These are phyloP conservation scores for Paragorgia papillata DNA, from an alignment of 92 coral and sea anemone genomes.

Conservation along the genomic window DNA sequence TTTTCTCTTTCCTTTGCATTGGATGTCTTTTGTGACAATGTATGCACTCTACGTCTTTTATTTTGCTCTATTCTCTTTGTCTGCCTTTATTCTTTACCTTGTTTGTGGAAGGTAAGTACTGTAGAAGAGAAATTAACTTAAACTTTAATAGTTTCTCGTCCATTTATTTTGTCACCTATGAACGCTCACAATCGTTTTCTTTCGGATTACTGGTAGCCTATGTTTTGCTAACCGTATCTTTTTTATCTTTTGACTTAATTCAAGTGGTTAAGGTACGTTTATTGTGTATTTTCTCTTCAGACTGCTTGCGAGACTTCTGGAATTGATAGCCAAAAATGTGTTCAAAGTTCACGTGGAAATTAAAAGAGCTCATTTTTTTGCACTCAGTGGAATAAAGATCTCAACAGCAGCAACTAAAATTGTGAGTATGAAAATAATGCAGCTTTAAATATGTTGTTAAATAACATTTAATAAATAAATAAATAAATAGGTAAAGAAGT, in stretches of 20 bases:
- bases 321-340: conserved; percentile 9
- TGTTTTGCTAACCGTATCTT: too few relatives aligned
- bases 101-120: conserved; percentile 38
- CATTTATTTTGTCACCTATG: too few relatives aligned
- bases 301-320: conserved; percentile 27
- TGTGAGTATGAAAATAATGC: conserved; percentile 7
- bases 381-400: conserved; percentile 14
- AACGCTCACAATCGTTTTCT: too few relatives aligned
- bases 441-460: not conserved
- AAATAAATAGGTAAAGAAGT: too few relatives aligned
- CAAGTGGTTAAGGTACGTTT: not conserved
- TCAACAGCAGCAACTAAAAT: conserved; percentile 15
- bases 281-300: not conserved
- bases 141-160: too few relatives aligned
- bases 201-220: too few relatives aligned
- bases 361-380: conserved; percentile 26
- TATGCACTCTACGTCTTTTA: conserved; percentile 21
- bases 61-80: conserved; percentile 7
- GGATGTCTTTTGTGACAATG: too few relatives aligned
- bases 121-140: too few relatives aligned
- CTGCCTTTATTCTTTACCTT: conserved; percentile 5
- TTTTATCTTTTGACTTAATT: not conserved
- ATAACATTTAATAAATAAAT: too few relatives aligned
- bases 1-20: too few relatives aligned
- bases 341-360: conserved; percentile 31